Base-by-base conservation (phyloP, 2,797 vertebrate species). In the Pseudocheirus occidentalis region DNA sequence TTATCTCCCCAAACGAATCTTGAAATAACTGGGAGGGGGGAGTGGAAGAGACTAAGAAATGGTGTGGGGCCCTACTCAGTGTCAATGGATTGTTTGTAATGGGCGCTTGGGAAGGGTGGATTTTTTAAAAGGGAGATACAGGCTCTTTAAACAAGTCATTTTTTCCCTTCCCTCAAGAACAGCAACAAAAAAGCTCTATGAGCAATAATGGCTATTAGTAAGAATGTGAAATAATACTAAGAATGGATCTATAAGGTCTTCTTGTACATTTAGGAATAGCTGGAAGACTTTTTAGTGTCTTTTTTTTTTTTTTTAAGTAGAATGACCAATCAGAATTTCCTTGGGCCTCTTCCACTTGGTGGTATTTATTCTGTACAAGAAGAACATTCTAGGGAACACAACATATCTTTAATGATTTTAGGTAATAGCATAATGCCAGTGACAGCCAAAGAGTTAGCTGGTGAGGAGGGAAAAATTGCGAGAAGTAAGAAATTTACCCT, bases 1-100 rank as follows among this genome's bases (percentile, higher is more conserved):
- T 97, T 97, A 94, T 87, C 91, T 97, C 97, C 66, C 94, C 91
- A 94, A 87, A 94, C 27, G 97, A 91, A 94, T 94, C 94, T 96
- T 93, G 95, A 94, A 97, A 90, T 87, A 97, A 97, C 97, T 93
- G 95, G 95, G 28, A 95, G 96, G 52, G 66, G 95, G 73, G 55
- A 14, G 81, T 94, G 56, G 92, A 59, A 50, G 56, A 95, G 53
- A 96, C 89, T 93, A 34, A 91, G 94, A 97, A 92, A 91, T 57
- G 58, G 40, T 50, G 10, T 87, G 73, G 21, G 73, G 6, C 4
- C 52, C 53, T 90, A 90, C 53, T 55, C 90, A 53, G 21, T 31
- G 90, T 55, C 90, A 53, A 34, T 31, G 90, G 29, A 14, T 10
- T 54, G 54, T 54, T 40, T 90, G 52, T 27, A 53, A 55, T 14